Evolutionary conservation across 2,113 vertebrate genomes (phyloP).

Genomic region (Acrocephalus kingi): DNA sequence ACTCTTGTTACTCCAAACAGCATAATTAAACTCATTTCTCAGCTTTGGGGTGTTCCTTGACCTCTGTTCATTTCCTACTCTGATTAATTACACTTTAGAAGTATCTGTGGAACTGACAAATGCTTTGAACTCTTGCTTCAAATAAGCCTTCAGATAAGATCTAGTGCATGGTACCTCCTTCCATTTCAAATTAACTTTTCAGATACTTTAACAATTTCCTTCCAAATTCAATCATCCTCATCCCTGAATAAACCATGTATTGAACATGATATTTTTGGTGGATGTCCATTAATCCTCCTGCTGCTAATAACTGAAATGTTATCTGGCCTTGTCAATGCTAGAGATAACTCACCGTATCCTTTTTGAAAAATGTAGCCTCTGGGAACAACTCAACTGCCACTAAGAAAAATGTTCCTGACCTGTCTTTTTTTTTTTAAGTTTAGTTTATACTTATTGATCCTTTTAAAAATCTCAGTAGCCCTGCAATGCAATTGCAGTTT

Average conservation of each 20-base stretch:
- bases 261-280: constrained; percentile 24
- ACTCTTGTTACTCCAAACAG: neutral
- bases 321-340: constrained; percentile 10
- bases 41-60: neutral
- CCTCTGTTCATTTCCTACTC: neutral
- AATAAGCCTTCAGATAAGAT: constrained; percentile 46
- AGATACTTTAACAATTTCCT: constrained; percentile 17
- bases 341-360: constrained; percentile 13
- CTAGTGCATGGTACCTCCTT: neutral
- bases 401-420: constrained; percentile 9
- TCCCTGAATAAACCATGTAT: neutral
- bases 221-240: constrained; percentile 8
- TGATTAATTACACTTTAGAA: neutral
- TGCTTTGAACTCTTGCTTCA: neutral
- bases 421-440: neutral
- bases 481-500: neutral
- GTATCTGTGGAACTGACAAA: neutral
- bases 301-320: neutral
- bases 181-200: constrained; percentile 45
- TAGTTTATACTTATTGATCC: neutral
- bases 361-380: constrained; percentile 23
- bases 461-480: neutral
- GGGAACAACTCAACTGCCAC: neutral
- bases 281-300: constrained; percentile 21
- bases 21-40: neutral